phyloP scores from a whole-genome alignment of 1,140 invertebrate genomes.

The Dendrolimus punctatus region DNA sequence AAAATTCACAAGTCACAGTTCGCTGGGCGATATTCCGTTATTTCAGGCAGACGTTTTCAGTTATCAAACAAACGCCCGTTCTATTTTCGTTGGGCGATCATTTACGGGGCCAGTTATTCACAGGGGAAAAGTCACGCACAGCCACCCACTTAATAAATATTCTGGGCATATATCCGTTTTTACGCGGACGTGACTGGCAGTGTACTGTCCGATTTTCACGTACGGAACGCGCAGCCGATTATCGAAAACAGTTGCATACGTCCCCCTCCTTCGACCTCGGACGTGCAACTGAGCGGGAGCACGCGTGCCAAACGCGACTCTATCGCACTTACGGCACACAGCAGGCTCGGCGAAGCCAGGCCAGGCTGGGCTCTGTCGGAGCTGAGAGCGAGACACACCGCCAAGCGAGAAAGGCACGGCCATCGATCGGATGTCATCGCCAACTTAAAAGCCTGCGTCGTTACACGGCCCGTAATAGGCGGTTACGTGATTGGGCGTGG shows the following conservation, averaged over 20 bases:
- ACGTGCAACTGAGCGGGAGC: conserved; percentile 67
- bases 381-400: neutral
- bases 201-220: conserved; percentile 67
- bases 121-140: conserved; percentile 68
- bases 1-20: conserved; percentile 17
- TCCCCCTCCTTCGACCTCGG: conserved; percentile 61
- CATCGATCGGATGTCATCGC: conserved; percentile 51
- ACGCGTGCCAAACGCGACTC: conserved; percentile 64
- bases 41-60: conserved; percentile 47
- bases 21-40: conserved; percentile 9
- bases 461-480: conserved; percentile 69
- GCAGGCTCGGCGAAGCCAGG: conserved; percentile 37
- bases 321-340: conserved; percentile 53
- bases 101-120: conserved; percentile 56
- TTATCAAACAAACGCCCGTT: conserved; percentile 52
- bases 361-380: neutral
- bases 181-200: conserved; percentile 65
- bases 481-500: conserved; percentile 71
- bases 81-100: conserved; percentile 55
- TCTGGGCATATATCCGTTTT: conserved; percentile 71
- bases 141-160: conserved; percentile 71
- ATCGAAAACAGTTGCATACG: conserved; percentile 69
- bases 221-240: conserved; percentile 68
- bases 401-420: conserved; percentile 18
- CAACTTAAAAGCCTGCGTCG: conserved; percentile 68